Evolutionary conservation across 2,113 vertebrate genomes (phyloP).

Genomic region (Melanostigma gelatinosum): DNA sequence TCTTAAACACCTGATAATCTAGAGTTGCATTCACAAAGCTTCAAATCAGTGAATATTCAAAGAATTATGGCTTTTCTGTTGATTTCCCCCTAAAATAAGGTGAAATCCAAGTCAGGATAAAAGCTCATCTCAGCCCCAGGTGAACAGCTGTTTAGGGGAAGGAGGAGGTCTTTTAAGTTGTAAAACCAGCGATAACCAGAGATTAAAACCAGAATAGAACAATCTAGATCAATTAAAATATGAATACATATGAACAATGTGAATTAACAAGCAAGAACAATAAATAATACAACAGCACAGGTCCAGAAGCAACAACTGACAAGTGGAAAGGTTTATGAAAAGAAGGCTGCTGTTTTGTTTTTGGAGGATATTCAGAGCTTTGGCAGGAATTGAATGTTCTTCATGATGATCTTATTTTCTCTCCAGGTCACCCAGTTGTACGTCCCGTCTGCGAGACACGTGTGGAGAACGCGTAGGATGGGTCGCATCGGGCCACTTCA

Average conservation of each 20-base stretch:
- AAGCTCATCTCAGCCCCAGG: not conserved
- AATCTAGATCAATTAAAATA: not conserved
- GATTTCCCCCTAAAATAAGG: not conserved
- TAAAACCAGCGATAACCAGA: no score
- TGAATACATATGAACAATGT: not conserved
- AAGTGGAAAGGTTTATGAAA: not conserved
- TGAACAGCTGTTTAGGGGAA: not conserved
- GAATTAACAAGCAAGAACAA: not conserved
- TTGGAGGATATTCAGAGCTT: not conserved
- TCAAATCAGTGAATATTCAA: not conserved
- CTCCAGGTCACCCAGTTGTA: conserved; percentile 96
- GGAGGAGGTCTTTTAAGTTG: not conserved
- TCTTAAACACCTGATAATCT: not conserved
- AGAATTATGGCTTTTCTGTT: not conserved
- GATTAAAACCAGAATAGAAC: not conserved
- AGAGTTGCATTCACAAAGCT: not conserved
- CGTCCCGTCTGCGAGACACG: conserved; percentile 92
- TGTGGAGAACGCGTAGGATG: conserved; percentile 95
- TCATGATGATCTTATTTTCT: conserved; percentile 14
- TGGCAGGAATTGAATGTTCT: not conserved
- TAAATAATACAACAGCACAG: not conserved
- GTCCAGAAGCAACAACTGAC: not conserved
- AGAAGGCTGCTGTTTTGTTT: not conserved
- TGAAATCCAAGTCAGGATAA: not conserved
- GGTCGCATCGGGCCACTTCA: conserved; percentile 96